phyloP scores from a whole-genome alignment of 2,888 invertebrate species.

The Sisyra terminalis region DNA sequence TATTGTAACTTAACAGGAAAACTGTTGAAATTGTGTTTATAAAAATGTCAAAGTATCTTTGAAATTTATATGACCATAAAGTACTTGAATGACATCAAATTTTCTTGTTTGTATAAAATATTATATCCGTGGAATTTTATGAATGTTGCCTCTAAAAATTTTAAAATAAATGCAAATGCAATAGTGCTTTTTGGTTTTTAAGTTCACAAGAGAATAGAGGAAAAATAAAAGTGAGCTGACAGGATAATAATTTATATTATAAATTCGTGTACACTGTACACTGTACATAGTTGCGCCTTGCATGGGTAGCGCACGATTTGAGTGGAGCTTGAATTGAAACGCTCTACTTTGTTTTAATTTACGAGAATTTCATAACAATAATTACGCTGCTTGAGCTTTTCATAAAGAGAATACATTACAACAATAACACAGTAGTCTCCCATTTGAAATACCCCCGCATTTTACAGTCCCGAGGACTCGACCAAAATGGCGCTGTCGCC shows the following conservation, averaged over 20 bases:
- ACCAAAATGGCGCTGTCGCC: not conserved
- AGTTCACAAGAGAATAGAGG: not conserved
- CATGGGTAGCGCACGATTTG: not conserved
- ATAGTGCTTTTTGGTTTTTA: too few species aligned
- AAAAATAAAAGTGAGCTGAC: not conserved
- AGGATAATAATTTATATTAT: not conserved
- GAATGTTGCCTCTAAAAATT: too few species aligned
- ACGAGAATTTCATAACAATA: constrained; percentile 9
- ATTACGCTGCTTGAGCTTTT: constrained; percentile 5
- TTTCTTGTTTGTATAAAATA: too few species aligned
- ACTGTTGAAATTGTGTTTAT: too few species aligned
- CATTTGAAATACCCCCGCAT: not conserved
- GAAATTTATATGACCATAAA: too few species aligned
- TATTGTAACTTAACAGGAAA: too few species aligned
- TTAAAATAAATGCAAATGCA: too few species aligned
- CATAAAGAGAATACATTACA: constrained; percentile 9
- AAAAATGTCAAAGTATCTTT: too few species aligned
- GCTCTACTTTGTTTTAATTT: constrained; percentile 7
- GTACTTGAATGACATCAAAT: too few species aligned
- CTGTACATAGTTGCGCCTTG: not conserved
- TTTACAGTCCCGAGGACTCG: not conserved
- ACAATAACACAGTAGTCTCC: constrained; percentile 6
- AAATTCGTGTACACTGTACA: not conserved
- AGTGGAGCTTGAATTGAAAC: not conserved
- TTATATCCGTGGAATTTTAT: too few species aligned